Evolutionary conservation across 2,113 vertebrate genomes (phyloP).

Genomic region (Rhagologus leucostigma): DNA sequence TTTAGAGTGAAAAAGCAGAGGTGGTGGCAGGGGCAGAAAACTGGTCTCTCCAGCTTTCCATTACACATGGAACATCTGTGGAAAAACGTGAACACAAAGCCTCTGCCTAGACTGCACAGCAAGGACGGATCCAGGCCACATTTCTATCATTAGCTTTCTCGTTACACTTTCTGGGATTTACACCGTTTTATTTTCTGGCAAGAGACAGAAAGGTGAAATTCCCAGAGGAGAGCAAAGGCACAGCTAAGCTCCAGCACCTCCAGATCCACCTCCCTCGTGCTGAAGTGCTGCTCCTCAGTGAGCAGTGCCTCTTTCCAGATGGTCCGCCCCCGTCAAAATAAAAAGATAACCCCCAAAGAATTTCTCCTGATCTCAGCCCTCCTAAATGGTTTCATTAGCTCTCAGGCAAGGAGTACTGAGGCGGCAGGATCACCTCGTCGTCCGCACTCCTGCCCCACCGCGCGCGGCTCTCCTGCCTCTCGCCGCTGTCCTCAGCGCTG

Average conservation of each 20-base stretch:
- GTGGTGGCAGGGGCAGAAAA: neutral
- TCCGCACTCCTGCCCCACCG: constrained; percentile 53
- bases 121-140: neutral
- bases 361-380: neutral
- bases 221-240: neutral
- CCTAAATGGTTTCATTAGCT: neutral
- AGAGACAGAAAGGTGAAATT: neutral
- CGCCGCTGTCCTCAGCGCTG: neutral
- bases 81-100: neutral
- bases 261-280: neutral
- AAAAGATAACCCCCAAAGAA: neutral
- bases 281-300: neutral
- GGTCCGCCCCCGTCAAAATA: neutral
- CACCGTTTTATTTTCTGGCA: neutral
- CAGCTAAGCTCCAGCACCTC: neutral
- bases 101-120: neutral
- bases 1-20: neutral
- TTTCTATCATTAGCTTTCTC: neutral
- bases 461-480: constrained; percentile 18
- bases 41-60: neutral
- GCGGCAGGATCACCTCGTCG: constrained; percentile 72
- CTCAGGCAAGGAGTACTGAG: neutral
- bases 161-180: neutral
- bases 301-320: neutral
- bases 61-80: neutral